A percentile compares a stretch with the other conserved stretches of the same genome.
These are phyloP conservation scores for Mionectes olivaceus DNA, from an alignment of 2,797 vertebrate species.

Conservation along the genomic window DNA sequence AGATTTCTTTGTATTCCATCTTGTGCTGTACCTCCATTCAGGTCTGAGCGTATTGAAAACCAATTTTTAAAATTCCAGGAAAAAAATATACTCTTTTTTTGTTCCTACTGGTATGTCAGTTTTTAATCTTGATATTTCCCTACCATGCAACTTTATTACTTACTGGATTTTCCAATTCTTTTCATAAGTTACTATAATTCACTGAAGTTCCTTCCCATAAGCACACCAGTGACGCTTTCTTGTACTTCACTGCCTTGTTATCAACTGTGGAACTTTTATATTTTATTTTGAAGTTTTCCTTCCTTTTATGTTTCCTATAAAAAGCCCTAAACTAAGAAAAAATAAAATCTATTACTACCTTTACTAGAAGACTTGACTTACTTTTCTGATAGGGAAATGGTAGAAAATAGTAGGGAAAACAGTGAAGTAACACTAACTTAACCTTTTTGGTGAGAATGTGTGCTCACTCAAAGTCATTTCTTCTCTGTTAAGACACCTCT, in stretches of 20 bases:
- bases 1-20: neutral
- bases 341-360: neutral
- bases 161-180: neutral
- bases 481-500: neutral
- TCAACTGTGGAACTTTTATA: neutral
- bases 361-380: neutral
- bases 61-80: neutral
- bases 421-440: neutral
- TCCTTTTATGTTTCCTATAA: neutral
- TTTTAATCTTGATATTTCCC: neutral
- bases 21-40: neutral
- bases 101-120: neutral
- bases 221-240: neutral
- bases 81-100: neutral
- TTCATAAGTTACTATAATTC: neutral
- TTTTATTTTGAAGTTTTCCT: neutral
- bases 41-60: neutral
- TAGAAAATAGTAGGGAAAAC: neutral
- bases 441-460: neutral
- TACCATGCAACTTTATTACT: neutral
- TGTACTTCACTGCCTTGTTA: neutral
- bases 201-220: neutral
- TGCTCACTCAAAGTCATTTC: neutral
- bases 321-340: fast-evolving
- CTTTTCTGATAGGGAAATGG: neutral